Evolutionary conservation across 2,888 invertebrate species (phyloP).

Genomic region (Alloplasta piceator): DNA sequence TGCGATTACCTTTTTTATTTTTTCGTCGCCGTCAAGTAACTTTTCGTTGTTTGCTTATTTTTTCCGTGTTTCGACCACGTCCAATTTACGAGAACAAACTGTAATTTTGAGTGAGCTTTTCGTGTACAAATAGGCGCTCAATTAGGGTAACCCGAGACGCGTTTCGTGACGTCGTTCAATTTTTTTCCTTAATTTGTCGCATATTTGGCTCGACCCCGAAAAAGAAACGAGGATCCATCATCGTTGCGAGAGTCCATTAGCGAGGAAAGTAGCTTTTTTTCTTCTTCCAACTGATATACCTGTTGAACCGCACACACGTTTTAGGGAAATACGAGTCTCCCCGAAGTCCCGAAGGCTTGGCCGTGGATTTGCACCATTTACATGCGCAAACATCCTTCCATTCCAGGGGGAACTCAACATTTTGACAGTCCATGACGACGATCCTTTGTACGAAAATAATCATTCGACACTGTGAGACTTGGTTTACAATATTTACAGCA

Average conservation of each 20-base stretch:
- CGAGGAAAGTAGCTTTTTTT: conserved; percentile 58
- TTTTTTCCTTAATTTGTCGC: conserved; percentile 40
- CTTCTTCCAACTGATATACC: conserved; percentile 6
- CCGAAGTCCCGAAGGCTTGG: conserved; percentile 38
- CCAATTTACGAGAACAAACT: conserved; percentile 44
- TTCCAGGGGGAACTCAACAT: background rate
- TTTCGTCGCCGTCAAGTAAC: background rate
- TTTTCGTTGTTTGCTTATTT: background rate
- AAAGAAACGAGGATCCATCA: conserved; percentile 49
- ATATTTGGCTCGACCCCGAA: conserved; percentile 33
- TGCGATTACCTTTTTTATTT: background rate
- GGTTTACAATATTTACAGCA: too few relatives aligned
- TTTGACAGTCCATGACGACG: background rate
- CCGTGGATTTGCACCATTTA: conserved; percentile 57
- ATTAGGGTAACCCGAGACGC: conserved; percentile 68
- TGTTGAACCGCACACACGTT: conserved; percentile 31
- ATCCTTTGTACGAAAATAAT: background rate
- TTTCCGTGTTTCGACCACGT: conserved; percentile 16
- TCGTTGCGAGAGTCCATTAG: conserved; percentile 72
- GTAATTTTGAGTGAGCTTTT: conserved; percentile 3
- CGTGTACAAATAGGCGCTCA: conserved; percentile 35
- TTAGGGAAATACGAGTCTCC: background rate
- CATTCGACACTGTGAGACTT: background rate
- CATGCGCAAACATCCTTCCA: conserved; percentile 41
- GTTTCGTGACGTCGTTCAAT: conserved; percentile 39